A percentile compares a stretch with the other conserved stretches of the same genome.
Evolutionary conservation across 2,888 invertebrate genomes (phyloP).

Genomic region (Tetragonisca angustula): DNA sequence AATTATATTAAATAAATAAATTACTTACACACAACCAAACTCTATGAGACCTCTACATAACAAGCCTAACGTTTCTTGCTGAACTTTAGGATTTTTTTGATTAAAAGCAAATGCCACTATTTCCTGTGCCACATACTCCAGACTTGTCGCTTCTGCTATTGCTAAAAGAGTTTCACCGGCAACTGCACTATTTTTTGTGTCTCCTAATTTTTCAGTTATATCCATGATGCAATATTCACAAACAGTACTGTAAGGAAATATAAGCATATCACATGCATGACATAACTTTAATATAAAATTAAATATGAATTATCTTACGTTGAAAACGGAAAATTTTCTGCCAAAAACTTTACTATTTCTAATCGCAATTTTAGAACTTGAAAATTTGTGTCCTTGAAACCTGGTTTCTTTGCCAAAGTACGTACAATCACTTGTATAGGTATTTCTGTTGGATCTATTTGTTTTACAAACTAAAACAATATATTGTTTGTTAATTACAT

Average conservation of each 20-base stretch:
- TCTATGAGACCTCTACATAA: slow-evolving; percentile 91
- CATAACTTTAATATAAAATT: neutral
- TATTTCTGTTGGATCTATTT: slow-evolving; percentile 87
- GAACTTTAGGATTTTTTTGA: slow-evolving; percentile 96
- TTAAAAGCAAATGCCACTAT: slow-evolving; percentile 90
- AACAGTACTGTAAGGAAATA: slow-evolving; percentile 85
- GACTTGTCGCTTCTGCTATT: slow-evolving; percentile 91
- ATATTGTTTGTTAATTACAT: slow-evolving; percentile 2
- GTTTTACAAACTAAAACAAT: slow-evolving; percentile 85
- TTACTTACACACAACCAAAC: slow-evolving; percentile 92
- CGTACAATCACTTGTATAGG: slow-evolving; percentile 91
- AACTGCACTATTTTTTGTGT: slow-evolving; percentile 90
- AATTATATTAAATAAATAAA: neutral
- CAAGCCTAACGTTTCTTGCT: slow-evolving; percentile 94
- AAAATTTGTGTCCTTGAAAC: slow-evolving; percentile 94
- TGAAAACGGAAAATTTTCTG: slow-evolving; percentile 90
- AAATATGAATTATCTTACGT: slow-evolving; percentile 82
- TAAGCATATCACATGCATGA: slow-evolving; percentile 8
- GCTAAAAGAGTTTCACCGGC: slow-evolving; percentile 90
- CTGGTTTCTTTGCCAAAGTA: slow-evolving; percentile 92
- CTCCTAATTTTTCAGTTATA: slow-evolving; percentile 93
- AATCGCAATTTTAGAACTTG: slow-evolving; percentile 94
- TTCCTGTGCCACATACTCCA: slow-evolving; percentile 90
- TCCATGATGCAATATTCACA: slow-evolving; percentile 92
- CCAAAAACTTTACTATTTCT: slow-evolving; percentile 91